These are phyloP conservation scores for Argyresthia goedartella DNA, from an alignment of 2,888 invertebrate species.

Conservation along the genomic window DNA sequence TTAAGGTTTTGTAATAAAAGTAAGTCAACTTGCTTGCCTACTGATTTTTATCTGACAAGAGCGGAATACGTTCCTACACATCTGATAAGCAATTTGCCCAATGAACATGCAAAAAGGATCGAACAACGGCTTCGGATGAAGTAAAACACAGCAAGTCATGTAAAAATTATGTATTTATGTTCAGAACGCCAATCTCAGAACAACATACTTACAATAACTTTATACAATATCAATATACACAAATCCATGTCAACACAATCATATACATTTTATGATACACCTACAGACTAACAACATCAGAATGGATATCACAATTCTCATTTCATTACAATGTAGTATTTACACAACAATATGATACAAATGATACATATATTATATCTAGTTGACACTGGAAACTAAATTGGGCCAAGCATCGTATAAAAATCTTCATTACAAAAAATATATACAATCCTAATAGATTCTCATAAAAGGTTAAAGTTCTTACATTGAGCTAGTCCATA, in stretches of 20 bases:
- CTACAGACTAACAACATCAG: conserved; percentile 51
- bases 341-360: conserved; percentile 39
- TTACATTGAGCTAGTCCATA: conserved; percentile 63
- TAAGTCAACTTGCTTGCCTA: too few relatives aligned
- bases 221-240: conserved; percentile 66
- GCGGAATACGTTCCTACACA: too few relatives aligned
- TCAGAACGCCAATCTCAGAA: conserved; percentile 63
- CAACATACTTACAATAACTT: conserved; percentile 56
- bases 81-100: too few relatives aligned
- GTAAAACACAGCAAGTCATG: conserved; percentile 25
- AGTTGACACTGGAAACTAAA: conserved; percentile 47
- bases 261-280: conserved; percentile 64
- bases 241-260: conserved; percentile 60
- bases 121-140: too few relatives aligned
- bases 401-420: conserved; percentile 33
- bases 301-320: conserved; percentile 59
- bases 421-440: conserved; percentile 43
- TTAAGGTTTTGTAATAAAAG: too few relatives aligned
- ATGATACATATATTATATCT: conserved; percentile 31
- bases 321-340: conserved; percentile 37
- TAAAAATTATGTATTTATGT: conserved; percentile 68
- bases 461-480: conserved; percentile 49
- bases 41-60: too few relatives aligned
- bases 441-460: conserved; percentile 43
- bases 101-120: too few relatives aligned